Evolutionary conservation across 2,888 invertebrate genomes (phyloP).

Genomic region (Tenthredo livida): DNA sequence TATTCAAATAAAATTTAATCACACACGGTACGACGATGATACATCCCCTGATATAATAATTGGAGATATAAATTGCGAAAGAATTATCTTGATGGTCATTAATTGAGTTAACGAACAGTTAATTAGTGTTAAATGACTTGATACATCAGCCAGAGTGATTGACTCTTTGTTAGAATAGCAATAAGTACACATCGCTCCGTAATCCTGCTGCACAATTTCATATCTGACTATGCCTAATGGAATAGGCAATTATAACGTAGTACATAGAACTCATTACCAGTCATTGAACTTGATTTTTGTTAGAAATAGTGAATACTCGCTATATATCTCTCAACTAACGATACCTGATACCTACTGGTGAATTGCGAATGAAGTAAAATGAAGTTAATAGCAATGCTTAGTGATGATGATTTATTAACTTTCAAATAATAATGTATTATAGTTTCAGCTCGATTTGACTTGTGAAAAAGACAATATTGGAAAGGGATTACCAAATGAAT

Average conservation of each 20-base stretch:
- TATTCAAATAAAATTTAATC: conserved; percentile 59
- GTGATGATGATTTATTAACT: conserved; percentile 14
- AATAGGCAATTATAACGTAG: background rate
- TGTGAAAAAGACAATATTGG: conserved; percentile 16
- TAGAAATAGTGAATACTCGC: background rate
- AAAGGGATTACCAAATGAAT: conserved; percentile 15
- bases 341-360: conserved; percentile 1
- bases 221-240: conserved; percentile 26
- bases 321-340: background rate
- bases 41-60: background rate
- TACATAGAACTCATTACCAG: background rate
- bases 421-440: background rate
- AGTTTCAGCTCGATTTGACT: background rate
- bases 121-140: conserved; percentile 40
- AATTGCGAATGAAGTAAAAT: conserved; percentile 10
- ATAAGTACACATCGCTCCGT: background rate
- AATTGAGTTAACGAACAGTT: conserved; percentile 19
- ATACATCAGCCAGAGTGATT: conserved; percentile 24
- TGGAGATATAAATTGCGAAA: conserved; percentile 18
- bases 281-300: conserved; percentile 25
- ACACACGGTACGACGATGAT: background rate
- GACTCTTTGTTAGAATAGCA: conserved; percentile 18
- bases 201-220: background rate
- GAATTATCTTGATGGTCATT: conserved; percentile 45
- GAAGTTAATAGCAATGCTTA: background rate